Evolutionary conservation across 2,888 invertebrate species (phyloP).

Genomic region (Tenthredo mesomela): DNA sequence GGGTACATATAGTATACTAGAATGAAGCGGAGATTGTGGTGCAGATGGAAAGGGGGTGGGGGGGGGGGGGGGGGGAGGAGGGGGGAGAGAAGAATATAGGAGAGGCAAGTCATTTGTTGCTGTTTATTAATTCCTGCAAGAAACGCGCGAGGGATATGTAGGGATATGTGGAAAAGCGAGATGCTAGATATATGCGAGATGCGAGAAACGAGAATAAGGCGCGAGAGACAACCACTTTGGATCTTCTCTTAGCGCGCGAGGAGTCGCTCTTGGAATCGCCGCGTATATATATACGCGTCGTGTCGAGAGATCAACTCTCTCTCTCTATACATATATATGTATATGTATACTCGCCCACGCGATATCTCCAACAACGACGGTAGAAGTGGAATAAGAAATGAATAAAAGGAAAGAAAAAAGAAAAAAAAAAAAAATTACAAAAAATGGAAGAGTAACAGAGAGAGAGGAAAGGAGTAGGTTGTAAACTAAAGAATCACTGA

Average conservation of each 20-base stretch:
- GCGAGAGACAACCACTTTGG: conserved; percentile 72
- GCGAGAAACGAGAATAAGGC: neutral
- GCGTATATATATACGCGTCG: too few species aligned
- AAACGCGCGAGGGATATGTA: neutral
- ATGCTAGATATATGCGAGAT: neutral
- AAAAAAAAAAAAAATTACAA: neutral
- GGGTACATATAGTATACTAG: too few species aligned
- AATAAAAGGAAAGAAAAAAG: neutral
- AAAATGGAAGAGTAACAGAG: neutral
- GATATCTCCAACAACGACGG: neutral
- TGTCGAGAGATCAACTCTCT: neutral
- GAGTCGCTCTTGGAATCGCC: conserved; percentile 21
- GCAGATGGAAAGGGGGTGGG: neutral
- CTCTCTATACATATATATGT: neutral
- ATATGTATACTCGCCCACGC: conserved; percentile 64
- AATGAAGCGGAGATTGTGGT: conserved; percentile 51
- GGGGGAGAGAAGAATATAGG: neutral
- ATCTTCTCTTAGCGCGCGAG: conserved; percentile 71
- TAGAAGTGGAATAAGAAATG: neutral
- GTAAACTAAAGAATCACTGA: too few species aligned
- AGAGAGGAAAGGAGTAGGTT: neutral
- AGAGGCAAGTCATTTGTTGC: conserved; percentile 71
- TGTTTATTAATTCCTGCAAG: conserved; percentile 74
- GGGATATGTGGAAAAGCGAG: too few species aligned
- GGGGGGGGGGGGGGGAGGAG: neutral